Evolutionary conservation across 2,888 invertebrate genomes (phyloP).

Genomic region (Eristalis tenax): DNA sequence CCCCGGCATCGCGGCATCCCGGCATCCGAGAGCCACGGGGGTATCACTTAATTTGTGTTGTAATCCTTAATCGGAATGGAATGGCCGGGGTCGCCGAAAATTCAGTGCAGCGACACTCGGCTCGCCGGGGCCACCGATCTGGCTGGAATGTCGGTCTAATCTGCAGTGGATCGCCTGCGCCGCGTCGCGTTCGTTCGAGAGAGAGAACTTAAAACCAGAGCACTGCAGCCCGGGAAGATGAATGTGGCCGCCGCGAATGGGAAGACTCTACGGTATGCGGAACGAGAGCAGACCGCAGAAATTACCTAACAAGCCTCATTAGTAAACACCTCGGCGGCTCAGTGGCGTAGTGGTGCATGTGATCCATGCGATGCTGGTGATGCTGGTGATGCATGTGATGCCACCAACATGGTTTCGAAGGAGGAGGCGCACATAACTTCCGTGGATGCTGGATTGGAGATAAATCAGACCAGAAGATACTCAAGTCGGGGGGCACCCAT

Average conservation of each 20-base stretch:
- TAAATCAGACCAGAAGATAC: slow-evolving; percentile 53
- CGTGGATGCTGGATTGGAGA: slow-evolving; percentile 60
- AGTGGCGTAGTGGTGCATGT: neutral
- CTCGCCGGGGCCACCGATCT: slow-evolving; percentile 16
- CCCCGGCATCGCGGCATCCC: too few relatives aligned
- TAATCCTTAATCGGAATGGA: slow-evolving; percentile 41
- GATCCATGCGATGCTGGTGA: slow-evolving; percentile 41
- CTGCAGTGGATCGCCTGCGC: slow-evolving; percentile 20
- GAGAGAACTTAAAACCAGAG: slow-evolving; percentile 48
- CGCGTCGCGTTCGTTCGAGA: neutral
- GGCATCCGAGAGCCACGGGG: neutral
- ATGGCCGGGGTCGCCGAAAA: slow-evolving; percentile 35
- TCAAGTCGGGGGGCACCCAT: slow-evolving; percentile 7
- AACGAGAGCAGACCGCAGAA: slow-evolving; percentile 57
- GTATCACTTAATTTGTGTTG: slow-evolving; percentile 47
- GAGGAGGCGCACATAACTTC: slow-evolving; percentile 58
- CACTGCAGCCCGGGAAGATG: slow-evolving; percentile 28
- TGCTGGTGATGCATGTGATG: slow-evolving; percentile 35
- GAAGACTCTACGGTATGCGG: slow-evolving; percentile 55
- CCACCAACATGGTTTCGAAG: slow-evolving; percentile 65
- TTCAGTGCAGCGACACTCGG: slow-evolving; percentile 19
- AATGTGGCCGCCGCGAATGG: slow-evolving; percentile 19
- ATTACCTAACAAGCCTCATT: slow-evolving; percentile 68
- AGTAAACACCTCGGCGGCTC: slow-evolving; percentile 64
- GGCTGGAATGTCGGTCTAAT: slow-evolving; percentile 33